phyloP scores from a whole-genome alignment of 2,113 vertebrate species.

The Malaclemys terrapin region DNA sequence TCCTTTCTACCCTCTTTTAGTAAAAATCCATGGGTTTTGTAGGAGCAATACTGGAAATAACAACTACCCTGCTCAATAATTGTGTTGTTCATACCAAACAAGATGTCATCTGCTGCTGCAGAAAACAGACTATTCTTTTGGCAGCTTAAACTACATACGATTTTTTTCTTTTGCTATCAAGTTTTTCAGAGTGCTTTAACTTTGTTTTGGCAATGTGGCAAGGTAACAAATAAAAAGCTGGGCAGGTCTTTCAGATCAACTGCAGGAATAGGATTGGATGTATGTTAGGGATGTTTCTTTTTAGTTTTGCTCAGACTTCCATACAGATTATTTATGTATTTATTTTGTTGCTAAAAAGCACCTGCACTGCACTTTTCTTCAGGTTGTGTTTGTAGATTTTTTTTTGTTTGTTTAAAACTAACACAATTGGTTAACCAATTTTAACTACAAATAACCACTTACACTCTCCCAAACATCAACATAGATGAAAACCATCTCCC shows the following conservation, averaged over 20 bases:
- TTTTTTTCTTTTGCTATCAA: neutral
- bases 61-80: accelerated
- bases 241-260: neutral
- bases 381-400: neutral
- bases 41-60: neutral
- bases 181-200: neutral
- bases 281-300: neutral
- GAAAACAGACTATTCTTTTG: neutral
- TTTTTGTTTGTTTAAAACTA: neutral
- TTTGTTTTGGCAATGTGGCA: neutral
- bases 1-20: neutral
- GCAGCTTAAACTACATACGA: neutral
- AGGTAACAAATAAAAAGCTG: neutral
- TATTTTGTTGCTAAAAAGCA: accelerated
- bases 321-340: neutral
- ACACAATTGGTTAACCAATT: neutral
- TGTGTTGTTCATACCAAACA: neutral
- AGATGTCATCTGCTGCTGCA: neutral
- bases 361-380: neutral
- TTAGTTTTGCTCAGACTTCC: neutral
- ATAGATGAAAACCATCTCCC: neutral
- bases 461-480: neutral
- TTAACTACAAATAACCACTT: neutral
- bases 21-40: neutral
- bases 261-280: neutral